Evolutionary conservation across 2,113 vertebrate species (phyloP).

Genomic region (Pao palembangensis): DNA sequence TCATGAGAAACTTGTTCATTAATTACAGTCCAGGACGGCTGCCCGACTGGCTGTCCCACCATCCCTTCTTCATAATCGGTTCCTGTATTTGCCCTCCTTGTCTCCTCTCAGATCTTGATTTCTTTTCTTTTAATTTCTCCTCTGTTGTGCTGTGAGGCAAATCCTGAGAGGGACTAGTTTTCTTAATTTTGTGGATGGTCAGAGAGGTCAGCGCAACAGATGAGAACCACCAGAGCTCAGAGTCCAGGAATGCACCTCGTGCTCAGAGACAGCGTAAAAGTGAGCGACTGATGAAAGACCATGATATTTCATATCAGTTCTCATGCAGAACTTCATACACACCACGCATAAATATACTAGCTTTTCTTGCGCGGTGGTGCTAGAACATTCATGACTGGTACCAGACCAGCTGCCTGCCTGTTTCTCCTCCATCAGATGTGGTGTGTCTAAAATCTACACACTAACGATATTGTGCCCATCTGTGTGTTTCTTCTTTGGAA

Average conservation of each 20-base stretch:
- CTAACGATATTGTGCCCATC: too few species aligned
- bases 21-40: slow-evolving; percentile 72
- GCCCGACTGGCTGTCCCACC: slow-evolving; percentile 9
- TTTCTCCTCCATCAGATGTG: too few species aligned
- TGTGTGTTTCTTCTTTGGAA: slow-evolving; percentile 11
- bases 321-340: too few species aligned
- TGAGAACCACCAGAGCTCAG: background rate
- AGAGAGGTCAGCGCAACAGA: background rate
- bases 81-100: slow-evolving; percentile 13
- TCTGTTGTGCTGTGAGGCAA: background rate
- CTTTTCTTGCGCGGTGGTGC: too few species aligned
- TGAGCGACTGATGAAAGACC: too few species aligned
- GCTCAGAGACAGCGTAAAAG: too few species aligned
- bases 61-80: slow-evolving; percentile 31
- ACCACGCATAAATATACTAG: too few species aligned
- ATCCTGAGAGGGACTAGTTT: background rate
- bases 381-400: too few species aligned
- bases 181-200: background rate
- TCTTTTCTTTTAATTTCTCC: background rate
- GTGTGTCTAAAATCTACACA: too few species aligned
- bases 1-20: slow-evolving; percentile 81
- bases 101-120: slow-evolving; percentile 14
- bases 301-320: too few species aligned
- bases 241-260: too few species aligned
- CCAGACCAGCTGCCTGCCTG: too few species aligned